These are phyloP conservation scores for Caenorhabditis sp. DNA, from an alignment of 2,888 invertebrate species.

Conservation along the genomic window DNA sequence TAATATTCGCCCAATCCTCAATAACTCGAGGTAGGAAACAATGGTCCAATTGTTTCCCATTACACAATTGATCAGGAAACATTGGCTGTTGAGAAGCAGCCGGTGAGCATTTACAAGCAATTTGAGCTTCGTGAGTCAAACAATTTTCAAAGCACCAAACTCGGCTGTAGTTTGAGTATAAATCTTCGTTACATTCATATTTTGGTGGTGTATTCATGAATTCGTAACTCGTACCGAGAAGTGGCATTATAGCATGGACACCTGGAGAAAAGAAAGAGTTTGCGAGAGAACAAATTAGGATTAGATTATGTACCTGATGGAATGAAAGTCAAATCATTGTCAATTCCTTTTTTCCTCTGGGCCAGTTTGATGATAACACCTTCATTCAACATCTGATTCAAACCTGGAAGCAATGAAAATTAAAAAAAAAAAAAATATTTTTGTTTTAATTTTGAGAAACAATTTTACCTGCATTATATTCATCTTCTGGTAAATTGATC, in stretches of 20 bases:
- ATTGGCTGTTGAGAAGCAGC: slow-evolving; percentile 54
- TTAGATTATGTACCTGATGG: slow-evolving; percentile 47
- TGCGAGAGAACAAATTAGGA: no score
- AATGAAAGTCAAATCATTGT: slow-evolving; percentile 58
- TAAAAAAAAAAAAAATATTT: background rate
- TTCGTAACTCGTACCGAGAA: slow-evolving; percentile 65
- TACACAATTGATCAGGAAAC: slow-evolving; percentile 53
- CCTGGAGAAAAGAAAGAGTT: slow-evolving; percentile 60
- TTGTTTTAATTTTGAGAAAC: no score
- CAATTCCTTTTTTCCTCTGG: slow-evolving; percentile 56
- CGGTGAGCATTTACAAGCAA: slow-evolving; percentile 61
- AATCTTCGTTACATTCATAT: slow-evolving; percentile 55
- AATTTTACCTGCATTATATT: slow-evolving; percentile 51
- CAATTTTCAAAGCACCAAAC: slow-evolving; percentile 65
- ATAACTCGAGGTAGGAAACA: slow-evolving; percentile 36
- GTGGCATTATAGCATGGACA: slow-evolving; percentile 65
- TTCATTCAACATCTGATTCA: slow-evolving; percentile 64
- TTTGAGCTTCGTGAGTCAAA: slow-evolving; percentile 53
- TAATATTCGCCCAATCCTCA: no score
- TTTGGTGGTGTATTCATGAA: slow-evolving; percentile 67
- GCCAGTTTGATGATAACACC: slow-evolving; percentile 66
- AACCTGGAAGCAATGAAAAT: slow-evolving; percentile 9
- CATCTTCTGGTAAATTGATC: slow-evolving; percentile 57
- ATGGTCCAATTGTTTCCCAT: slow-evolving; percentile 52
- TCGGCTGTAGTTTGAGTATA: slow-evolving; percentile 53